Evolutionary conservation across 2,113 vertebrate species (phyloP).

Genomic region (Cyprinodon brontotheroides): DNA sequence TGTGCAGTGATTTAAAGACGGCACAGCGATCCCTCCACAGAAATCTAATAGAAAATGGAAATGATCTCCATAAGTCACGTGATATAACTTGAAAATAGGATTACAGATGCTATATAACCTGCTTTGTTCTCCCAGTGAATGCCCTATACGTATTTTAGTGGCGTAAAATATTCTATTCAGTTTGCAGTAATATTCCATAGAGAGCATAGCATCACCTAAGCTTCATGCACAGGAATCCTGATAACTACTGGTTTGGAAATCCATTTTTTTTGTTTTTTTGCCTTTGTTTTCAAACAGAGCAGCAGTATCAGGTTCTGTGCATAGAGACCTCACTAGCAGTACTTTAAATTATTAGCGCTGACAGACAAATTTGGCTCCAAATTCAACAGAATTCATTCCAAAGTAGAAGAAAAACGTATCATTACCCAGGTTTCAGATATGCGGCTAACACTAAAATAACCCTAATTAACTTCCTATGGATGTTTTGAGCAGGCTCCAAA

Average conservation of each 20-base stretch:
- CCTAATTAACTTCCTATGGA: no score
- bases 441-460: no score
- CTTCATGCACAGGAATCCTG: neutral
- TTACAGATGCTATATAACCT: neutral
- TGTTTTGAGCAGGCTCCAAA: no score
- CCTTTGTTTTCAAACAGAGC: neutral
- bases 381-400: no score
- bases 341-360: neutral
- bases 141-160: neutral
- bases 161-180: neutral
- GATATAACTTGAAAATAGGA: neutral
- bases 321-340: neutral
- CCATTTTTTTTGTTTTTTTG: neutral
- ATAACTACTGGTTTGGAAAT: neutral
- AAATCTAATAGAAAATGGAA: neutral
- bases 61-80: neutral
- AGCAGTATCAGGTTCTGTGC: no score
- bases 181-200: neutral
- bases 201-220: neutral
- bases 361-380: neutral
- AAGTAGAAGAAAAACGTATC: no score
- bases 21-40: neutral
- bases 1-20: neutral
- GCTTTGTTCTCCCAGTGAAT: neutral
- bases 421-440: no score